Evolutionary conservation across 2,113 vertebrate species (phyloP).

Genomic region (Ailuropoda melanoleuca): DNA sequence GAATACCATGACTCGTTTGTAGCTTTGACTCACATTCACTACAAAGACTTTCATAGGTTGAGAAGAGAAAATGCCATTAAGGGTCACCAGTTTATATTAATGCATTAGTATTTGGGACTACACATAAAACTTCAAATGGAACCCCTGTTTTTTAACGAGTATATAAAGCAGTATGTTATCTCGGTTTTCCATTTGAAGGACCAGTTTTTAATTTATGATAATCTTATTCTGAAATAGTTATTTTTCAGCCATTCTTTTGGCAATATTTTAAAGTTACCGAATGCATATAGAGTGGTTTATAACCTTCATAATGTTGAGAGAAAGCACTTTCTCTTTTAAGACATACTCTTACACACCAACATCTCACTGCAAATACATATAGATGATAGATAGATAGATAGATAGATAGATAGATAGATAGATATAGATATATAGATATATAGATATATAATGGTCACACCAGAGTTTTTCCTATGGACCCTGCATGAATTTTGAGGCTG

Average conservation of each 20-base stretch:
- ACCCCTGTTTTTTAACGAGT: background rate
- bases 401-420: background rate
- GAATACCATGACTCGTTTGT: background rate
- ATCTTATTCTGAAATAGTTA: conserved; percentile 39
- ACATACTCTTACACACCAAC: conserved; percentile 32
- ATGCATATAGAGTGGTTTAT: conserved; percentile 65
- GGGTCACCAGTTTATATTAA: background rate
- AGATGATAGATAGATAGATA: background rate
- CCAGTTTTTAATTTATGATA: conserved; percentile 49
- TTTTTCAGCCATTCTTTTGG: conserved; percentile 57
- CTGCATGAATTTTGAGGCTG: conserved; percentile 35
- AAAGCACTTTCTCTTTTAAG: conserved; percentile 68
- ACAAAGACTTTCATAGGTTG: background rate
- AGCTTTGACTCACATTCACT: background rate
- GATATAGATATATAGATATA: too few relatives aligned
- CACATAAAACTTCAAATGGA: conserved; percentile 48
- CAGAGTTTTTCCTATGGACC: conserved; percentile 14
- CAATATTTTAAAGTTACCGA: conserved; percentile 60
- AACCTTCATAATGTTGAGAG: conserved; percentile 60
- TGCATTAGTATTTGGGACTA: background rate
- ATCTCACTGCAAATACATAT: background rate
- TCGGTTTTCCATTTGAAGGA: conserved; percentile 35
- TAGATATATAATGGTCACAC: conserved; percentile 26
- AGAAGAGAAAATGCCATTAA: conserved; percentile 35
- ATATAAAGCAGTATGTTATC: background rate